Base-by-base conservation (phyloP, 2,797 vertebrate species). In the Peromyscus melanophrys region DNA sequence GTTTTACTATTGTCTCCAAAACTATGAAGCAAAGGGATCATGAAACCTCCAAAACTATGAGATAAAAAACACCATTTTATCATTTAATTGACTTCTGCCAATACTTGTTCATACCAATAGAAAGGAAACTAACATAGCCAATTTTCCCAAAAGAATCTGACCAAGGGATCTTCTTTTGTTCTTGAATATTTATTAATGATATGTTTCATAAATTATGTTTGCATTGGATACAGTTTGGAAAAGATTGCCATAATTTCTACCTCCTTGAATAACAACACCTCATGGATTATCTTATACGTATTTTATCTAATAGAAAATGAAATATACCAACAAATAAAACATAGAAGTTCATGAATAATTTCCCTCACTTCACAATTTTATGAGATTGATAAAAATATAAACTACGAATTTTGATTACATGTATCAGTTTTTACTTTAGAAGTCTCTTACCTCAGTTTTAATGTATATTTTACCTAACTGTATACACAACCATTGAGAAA, bases 341-440 rank as follows among this genome's bases (percentile, higher is more conserved):
- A 52, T 3, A 84, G 71, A 81, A n/a, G 77, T 23, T 61, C 7
- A 12, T 65, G 46, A 78, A n/a, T 61, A 89, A 71, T 76, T 96
- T 87, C 84, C 76, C 59, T 71, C 0, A 23, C 16, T 25, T 40
- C 0, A 43, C 0, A 25, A 16, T 91, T 86, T 81, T 65, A 55
- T 63, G 76, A 94, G 55, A 23, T 27, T 90, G 2, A 69, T 69
- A 95, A 95, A 94, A 40, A 67, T n/a, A n/a, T 94, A 96, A 96
- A 84, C 10, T 40, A 37, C 75, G 29, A 16, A 31, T 14, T 80
- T 75, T 37, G 16, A 81, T 63, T 71, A 61, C 11, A 14, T 10
- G 29, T 67, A 59, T 31, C 16, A 89, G 55, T 82, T 85, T 90
- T 4, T 25, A 84, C 4, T 31, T 52, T 71, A 81, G 23, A 93